Evolutionary conservation across 1,140 invertebrate species (phyloP), one percentile per base, ranked within the genome.

Genomic region (Drosophila parabipectinata): DNA sequence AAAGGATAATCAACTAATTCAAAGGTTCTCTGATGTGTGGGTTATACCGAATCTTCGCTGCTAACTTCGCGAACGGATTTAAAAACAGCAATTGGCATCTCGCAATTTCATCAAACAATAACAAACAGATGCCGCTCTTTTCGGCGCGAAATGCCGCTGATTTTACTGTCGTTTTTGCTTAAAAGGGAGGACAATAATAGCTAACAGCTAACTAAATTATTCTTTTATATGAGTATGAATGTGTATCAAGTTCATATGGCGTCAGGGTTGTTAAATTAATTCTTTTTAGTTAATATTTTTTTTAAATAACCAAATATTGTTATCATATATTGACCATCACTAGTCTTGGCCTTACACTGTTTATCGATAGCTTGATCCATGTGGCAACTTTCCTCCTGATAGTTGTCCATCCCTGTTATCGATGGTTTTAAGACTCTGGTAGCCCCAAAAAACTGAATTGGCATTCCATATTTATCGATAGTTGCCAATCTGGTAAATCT

Each of bases 41-140:
- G 2, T 15, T 5, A 34, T 92, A 94, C 94, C 24, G 91, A 68
- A 80, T 94, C 93, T 77, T 94, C 93, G 61, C 93, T 94, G 85
- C 93, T 94, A 15, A 94, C 81, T 81, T 90, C 88, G 8, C 85
- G 90, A 21, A 91, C 77, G 41, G 51, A 73, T 50, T 89, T 80
- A 57, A 91, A 90, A 41, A 58, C 21, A 8, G 62, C 88, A 44
- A 91, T 60, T 21, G 90, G 84, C 90, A 91, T 91, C 63, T 72
- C 58, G n/a, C 44, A 61, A 54, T 58, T 44, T 7, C 5, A 14
- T 6, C 8, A 5, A n/a, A 34, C 21, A 30, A 24, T 18, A 8
- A 44, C 14, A 21, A 55, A 74, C 39, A 37, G 61, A 53, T 34
- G 66, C 44, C 44, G 66, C 44, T 50, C 6, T 45, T 50, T 69